These are phyloP conservation scores for Notarius lentiginosus DNA, from an alignment of 2,113 vertebrate species.

Conservation along the genomic window DNA sequence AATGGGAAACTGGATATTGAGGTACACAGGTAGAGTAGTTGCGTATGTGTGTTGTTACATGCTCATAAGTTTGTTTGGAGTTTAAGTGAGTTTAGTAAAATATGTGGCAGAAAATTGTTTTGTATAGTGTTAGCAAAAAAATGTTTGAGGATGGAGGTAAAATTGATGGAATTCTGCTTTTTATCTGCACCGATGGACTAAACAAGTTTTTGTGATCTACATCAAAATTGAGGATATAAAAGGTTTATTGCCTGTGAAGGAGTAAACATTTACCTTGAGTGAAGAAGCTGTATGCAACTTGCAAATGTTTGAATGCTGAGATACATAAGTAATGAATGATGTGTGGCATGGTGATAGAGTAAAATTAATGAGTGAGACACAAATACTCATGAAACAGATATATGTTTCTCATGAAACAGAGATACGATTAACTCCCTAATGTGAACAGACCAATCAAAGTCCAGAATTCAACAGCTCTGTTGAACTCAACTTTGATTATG, in stretches of 20 bases:
- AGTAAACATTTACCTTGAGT: neutral
- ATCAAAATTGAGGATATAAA: too few relatives aligned
- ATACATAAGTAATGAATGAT: too few relatives aligned
- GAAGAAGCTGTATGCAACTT: too few relatives aligned
- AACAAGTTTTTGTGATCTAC: too few relatives aligned
- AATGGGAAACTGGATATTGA: constrained; percentile 2
- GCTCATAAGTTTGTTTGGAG: neutral
- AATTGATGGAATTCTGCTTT: neutral
- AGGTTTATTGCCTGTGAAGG: too few relatives aligned
- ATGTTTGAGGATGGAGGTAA: neutral
- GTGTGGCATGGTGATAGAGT: too few relatives aligned
- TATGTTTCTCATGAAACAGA: too few relatives aligned
- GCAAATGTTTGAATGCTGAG: too few relatives aligned
- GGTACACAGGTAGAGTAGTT: neutral
- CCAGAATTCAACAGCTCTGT: neutral
- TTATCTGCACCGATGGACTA: too few relatives aligned
- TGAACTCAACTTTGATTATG: too few relatives aligned
- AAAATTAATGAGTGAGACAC: too few relatives aligned
- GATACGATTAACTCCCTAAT: neutral
- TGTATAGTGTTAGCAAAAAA: neutral
- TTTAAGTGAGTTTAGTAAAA: neutral
- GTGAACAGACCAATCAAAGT: neutral
- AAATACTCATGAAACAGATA: too few relatives aligned
- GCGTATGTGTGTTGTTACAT: neutral
- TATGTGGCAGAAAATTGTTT: neutral